phyloP scores from a whole-genome alignment of 2,797 vertebrate species.

The Xyrichtys novacula region DNA sequence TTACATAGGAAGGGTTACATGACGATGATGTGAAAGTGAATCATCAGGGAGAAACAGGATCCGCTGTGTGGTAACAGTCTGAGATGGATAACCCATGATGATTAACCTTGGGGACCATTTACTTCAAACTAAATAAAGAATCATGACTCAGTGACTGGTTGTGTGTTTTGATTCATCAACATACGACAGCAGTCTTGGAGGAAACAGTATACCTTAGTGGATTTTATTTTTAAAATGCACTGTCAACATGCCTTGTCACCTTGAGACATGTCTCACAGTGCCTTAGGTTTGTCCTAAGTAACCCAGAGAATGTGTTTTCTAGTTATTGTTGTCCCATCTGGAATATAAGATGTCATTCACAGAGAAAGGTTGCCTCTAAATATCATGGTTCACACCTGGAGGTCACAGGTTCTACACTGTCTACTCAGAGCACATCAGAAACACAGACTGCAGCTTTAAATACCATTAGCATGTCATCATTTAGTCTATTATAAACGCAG shows the following conservation, averaged over 20 bases:
- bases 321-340: conserved; percentile 6
- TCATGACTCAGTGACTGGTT: conserved; percentile 9
- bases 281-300: conserved; percentile 11
- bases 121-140: conserved; percentile 27
- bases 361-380: conserved; percentile 37
- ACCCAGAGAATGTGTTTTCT: conserved; percentile 17
- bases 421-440: conserved; percentile 52
- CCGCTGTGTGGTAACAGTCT: not conserved
- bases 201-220: not conserved
- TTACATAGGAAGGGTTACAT: conserved; percentile 24
- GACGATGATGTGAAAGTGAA: conserved; percentile 25
- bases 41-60: conserved; percentile 15
- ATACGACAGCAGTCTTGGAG: conserved; percentile 3
- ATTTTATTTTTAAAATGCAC: conserved; percentile 22
- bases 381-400: conserved; percentile 60
- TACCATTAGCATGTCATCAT: conserved; percentile 69
- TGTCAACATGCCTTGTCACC: conserved; percentile 7
- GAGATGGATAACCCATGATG: conserved; percentile 11
- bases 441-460: conserved; percentile 49
- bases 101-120: conserved; percentile 26
- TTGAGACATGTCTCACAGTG: conserved; percentile 5
- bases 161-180: conserved; percentile 9
- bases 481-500: conserved; percentile 53
- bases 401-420: conserved; percentile 59
- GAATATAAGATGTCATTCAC: not conserved